phyloP scores from a whole-genome alignment of 2,888 invertebrate species.

The Pseudanteris insignis region DNA sequence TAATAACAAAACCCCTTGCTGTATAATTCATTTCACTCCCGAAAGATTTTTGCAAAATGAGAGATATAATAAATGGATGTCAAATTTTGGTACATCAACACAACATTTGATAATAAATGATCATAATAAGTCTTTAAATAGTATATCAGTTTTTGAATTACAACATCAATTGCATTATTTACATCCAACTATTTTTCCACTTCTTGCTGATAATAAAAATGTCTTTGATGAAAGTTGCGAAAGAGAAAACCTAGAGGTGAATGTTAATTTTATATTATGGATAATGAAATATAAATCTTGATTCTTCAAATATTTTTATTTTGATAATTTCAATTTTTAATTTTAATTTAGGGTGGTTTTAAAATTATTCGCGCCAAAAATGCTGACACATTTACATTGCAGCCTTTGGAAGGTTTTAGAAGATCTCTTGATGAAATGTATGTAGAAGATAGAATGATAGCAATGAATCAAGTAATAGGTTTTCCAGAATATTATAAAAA shows the following conservation, averaged over 20 bases:
- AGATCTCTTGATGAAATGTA: background rate
- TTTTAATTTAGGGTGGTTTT: background rate
- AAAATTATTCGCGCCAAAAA: background rate
- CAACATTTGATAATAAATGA: background rate
- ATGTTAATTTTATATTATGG: no score
- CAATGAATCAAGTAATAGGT: background rate
- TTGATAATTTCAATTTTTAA: background rate
- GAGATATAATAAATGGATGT: background rate
- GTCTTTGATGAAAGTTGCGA: background rate
- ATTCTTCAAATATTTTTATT: background rate
- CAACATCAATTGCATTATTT: background rate
- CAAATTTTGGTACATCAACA: background rate
- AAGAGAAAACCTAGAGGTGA: no score
- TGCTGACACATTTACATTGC: background rate
- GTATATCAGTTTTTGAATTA: background rate
- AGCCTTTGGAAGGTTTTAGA: background rate
- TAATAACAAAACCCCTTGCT: no score
- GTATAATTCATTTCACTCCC: background rate
- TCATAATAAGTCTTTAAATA: background rate
- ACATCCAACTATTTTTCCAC: conserved; percentile 1
- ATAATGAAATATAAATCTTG: no score
- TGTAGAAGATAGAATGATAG: background rate
- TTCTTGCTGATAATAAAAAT: background rate
- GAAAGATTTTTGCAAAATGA: background rate
- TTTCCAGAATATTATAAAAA: background rate